A percentile compares a stretch with the other conserved stretches of the same genome.
phyloP scores from a whole-genome alignment of 2,888 invertebrate genomes.

The Polymixis lichenea region DNA sequence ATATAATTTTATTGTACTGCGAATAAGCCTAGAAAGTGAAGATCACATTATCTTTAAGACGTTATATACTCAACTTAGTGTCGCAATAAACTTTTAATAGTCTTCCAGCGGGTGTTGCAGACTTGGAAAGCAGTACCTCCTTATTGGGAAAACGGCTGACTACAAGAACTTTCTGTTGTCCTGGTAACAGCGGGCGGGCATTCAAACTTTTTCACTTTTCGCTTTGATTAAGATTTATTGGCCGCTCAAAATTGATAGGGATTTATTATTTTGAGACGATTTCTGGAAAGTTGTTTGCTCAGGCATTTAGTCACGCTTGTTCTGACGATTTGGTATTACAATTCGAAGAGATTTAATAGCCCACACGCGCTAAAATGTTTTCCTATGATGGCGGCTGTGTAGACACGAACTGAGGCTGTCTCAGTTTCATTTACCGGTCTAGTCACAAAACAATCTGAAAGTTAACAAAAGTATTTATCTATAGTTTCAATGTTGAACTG shows the following conservation, averaged over 20 bases:
- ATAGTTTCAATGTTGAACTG: neutral
- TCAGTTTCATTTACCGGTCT: slow-evolving; percentile 6
- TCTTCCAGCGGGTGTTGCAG: slow-evolving; percentile 45
- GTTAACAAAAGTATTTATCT: neutral
- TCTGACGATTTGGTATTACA: slow-evolving; percentile 1
- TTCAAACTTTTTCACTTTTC: slow-evolving; percentile 49
- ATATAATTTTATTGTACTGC: slow-evolving; percentile 1
- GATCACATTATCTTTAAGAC: slow-evolving; percentile 29
- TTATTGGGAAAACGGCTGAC: slow-evolving; percentile 72
- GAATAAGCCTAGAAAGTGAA: slow-evolving; percentile 38
- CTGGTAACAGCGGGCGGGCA: slow-evolving; percentile 68
- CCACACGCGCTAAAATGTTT: neutral
- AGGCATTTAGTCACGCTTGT: slow-evolving; percentile 25
- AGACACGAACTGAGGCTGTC: neutral
- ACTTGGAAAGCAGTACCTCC: slow-evolving; percentile 78
- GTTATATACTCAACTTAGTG: slow-evolving; percentile 38
- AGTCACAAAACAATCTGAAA: slow-evolving; percentile 6
- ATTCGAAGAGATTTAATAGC: slow-evolving; percentile 2
- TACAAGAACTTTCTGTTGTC: slow-evolving; percentile 79
- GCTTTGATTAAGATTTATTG: slow-evolving; percentile 35
- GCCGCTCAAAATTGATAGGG: slow-evolving; percentile 22
- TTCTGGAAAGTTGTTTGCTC: slow-evolving; percentile 33
- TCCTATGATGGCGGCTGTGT: neutral
- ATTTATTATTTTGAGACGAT: slow-evolving; percentile 5
- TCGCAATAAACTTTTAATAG: slow-evolving; percentile 48